Evolutionary conservation across 2,797 vertebrate genomes (phyloP), one percentile per base, ranked within the genome.

Genomic region (Leuciscus waleckii): DNA sequence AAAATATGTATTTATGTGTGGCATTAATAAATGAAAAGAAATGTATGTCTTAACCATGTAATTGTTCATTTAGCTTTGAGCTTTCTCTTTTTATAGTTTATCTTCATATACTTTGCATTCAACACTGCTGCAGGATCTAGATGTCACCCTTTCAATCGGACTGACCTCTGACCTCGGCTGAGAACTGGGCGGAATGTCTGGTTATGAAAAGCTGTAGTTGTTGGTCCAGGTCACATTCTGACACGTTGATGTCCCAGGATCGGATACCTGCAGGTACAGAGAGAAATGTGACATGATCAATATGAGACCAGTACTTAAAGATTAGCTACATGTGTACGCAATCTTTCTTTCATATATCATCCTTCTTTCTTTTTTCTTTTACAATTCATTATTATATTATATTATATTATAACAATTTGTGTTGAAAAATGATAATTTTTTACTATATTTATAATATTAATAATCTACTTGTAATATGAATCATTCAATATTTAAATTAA

Each of bases 141-240:
- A 37, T 14, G 71, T 65, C 77, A 19, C 37, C 65, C 35, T 69
- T 32, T 58, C 49, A 54, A 43, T 71, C 46, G 54, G 51, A 88
- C 98, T 97, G 93, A 99, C 98, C 98, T 99, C 94, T 97, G 93
- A 98, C 95, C 92, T 98, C 97, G 26, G 96, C 95, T 76, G 98
- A 99, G 94, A 99, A 99, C 84, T 99, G 97, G 83, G 98, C 98
- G 8, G 99, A 97, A 89, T 99, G 98, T 43, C 98, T 93, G 0
- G 96, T 96, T 88, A 98, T 96, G 81, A 99, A 99, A 85, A 97
- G 95, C 93, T 94, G 96, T 90, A 99, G 94, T 80, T 99, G 96
- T 92, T 96, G 95, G 90, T 98, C 95, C 87, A 99, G 95, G 93
- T 98, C 94, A 86, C 97, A 98, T 88, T 91, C 90, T 23, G 94